These are phyloP conservation scores for Bicyclus anynana DNA, from an alignment of 1,140 invertebrate species.

Conservation along the genomic window DNA sequence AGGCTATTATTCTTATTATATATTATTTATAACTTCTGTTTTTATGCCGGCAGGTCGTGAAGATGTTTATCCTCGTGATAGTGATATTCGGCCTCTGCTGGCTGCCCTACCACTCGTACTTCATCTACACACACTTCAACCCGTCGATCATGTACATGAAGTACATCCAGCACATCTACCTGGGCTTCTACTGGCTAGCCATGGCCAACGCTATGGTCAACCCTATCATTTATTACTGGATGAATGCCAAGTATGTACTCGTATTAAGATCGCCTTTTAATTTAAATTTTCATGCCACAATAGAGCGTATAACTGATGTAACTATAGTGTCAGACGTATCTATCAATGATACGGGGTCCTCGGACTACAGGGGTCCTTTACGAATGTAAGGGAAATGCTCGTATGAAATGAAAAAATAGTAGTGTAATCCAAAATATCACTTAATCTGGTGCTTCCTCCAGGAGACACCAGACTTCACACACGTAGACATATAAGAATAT, in stretches of 20 bases:
- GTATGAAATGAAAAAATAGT: too few relatives aligned
- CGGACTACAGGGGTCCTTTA: too few relatives aligned
- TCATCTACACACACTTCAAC: conserved; percentile 90
- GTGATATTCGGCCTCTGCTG: conserved; percentile 92
- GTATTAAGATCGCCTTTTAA: not conserved
- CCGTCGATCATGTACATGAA: conserved; percentile 82
- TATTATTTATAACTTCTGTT: not conserved
- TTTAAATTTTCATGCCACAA: too few relatives aligned
- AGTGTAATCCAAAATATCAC: too few relatives aligned
- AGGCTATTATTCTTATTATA: not conserved
- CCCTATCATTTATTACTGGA: conserved; percentile 95
- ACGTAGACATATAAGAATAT: too few relatives aligned
- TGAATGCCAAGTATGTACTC: conserved; percentile 83
- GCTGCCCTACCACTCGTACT: conserved; percentile 93
- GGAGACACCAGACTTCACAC: too few relatives aligned
- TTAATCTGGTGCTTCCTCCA: too few relatives aligned
- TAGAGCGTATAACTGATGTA: too few relatives aligned
- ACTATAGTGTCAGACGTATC: too few relatives aligned
- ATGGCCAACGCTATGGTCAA: conserved; percentile 96
- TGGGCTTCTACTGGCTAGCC: conserved; percentile 93
- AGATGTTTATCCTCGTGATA: conserved; percentile 91
- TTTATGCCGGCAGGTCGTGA: conserved; percentile 82
- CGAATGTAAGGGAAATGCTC: too few relatives aligned
- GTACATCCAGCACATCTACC: conserved; percentile 88
- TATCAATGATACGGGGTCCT: too few relatives aligned